A percentile compares a stretch with the other conserved stretches of the same genome.
Conservation (phyloP, 2,888 invertebrate species). For the Eupithecia vulgata region DNA sequence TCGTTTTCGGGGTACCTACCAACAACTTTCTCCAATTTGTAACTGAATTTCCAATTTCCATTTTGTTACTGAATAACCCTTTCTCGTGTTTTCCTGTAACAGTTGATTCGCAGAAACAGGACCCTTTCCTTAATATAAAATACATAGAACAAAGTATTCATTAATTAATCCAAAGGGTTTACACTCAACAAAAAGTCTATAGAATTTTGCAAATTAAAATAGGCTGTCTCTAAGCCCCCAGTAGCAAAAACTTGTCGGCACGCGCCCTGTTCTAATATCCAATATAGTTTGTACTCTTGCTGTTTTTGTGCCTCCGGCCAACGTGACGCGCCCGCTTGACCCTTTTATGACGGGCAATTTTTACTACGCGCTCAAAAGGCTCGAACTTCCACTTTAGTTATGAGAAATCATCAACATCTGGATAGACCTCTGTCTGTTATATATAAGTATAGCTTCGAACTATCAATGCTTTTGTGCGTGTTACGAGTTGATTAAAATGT, state of each 20-base stretch:
- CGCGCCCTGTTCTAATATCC: slow-evolving; percentile 81
- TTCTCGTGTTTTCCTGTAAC: background rate
- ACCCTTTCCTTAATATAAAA: background rate
- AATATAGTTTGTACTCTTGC: slow-evolving; percentile 77
- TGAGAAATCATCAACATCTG: slow-evolving; percentile 15
- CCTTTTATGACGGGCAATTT: slow-evolving; percentile 76
- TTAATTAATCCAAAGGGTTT: slow-evolving; percentile 21
- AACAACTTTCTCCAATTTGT: background rate
- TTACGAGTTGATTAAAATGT: slow-evolving; percentile 3
- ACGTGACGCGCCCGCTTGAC: slow-evolving; percentile 77
- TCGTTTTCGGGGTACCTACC: background rate
- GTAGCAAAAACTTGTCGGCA: slow-evolving; percentile 71
- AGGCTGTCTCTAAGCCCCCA: slow-evolving; percentile 48
- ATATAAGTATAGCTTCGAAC: background rate
- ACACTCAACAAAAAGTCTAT: slow-evolving; percentile 23
- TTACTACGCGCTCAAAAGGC: slow-evolving; percentile 19
- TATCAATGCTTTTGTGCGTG: slow-evolving; percentile 5
- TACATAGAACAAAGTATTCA: slow-evolving; percentile 5
- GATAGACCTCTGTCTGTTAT: background rate
- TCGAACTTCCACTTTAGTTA: slow-evolving; percentile 29
- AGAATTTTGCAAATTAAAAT: slow-evolving; percentile 67
- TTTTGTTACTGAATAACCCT: no score
- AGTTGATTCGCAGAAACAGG: background rate
- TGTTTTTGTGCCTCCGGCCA: slow-evolving; percentile 69
- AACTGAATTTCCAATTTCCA: no score